Base-by-base conservation (phyloP, 1,140 invertebrate genomes). In the Cydia amplana region DNA sequence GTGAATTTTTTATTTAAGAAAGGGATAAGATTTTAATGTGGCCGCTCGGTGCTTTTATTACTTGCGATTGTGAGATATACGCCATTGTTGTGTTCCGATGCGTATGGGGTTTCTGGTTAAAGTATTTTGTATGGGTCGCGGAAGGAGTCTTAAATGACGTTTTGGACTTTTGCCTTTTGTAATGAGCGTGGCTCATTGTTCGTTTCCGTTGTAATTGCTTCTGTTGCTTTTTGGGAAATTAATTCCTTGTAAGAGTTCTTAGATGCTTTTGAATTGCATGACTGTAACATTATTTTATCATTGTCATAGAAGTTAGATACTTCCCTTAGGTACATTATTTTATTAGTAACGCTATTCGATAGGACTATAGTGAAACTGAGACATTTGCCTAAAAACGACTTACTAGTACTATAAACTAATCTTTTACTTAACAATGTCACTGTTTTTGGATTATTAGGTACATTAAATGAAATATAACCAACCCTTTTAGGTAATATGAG, bases 1-100 rank as follows among this genome's bases (percentile, higher is more conserved):
- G 90, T 93, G 91, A 93, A 91, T 93, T 91, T 92, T 91, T 91
- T 93, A 93, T 93, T 93, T 93, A 93, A 93, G 91, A 93, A 91
- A 91, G 88, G 91, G 91, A 93, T 93, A 93, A 91, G 91, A 93
- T 93, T 93, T 93, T 93, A 91, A 93, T 93, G 90, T 91, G 89
- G 89, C 83, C 82, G 87, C 86, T 86, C 85, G 81, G 72, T 72
- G 86, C 85, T 88, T 89, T 91, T 93, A 91, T 91, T 91, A 91
- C 90, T 89, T 63, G 79, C 82, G 89, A 91, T 90, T 87, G 85
- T 85, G 85, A 90, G 83, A 85, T 89, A 87, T 89, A 84, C 82
- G 74, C 89, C 80, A 93, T 93, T 93, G 90, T 93, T 86, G 87
- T 81, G 79, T 86, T 85, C 83, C 87, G 87, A 88, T 90, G 91